Percentiles rank a stretch among this genome's conserved stretches.
Conservation (phyloP, 1,140 invertebrate genomes). For the Nasonia giraulti region DNA sequence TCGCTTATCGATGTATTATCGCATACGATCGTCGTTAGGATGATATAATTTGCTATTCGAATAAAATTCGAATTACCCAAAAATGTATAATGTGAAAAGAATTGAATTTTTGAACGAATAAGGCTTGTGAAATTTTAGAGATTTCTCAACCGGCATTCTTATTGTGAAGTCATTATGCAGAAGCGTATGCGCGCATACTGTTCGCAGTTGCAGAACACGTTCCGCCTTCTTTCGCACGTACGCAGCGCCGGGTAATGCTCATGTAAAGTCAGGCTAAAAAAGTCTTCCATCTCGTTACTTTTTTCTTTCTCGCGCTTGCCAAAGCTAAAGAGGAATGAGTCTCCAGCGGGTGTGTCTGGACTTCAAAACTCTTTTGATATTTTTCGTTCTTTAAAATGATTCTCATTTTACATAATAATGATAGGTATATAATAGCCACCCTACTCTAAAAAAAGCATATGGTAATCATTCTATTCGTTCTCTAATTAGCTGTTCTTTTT, state of each 20-base stretch:
- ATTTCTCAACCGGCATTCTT: background rate
- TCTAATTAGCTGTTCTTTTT: too few relatives aligned
- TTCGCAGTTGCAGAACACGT: background rate
- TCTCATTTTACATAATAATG: background rate
- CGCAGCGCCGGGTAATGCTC: background rate
- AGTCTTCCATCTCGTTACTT: background rate
- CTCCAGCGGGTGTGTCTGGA: background rate
- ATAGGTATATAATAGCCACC: too few relatives aligned
- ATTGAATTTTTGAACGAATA: too few relatives aligned
- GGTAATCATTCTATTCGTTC: too few relatives aligned
- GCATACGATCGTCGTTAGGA: too few relatives aligned
- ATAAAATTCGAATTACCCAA: too few relatives aligned
- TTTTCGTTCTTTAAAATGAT: background rate
- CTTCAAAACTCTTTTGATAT: background rate
- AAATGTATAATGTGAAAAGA: too few relatives aligned
- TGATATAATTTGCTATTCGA: too few relatives aligned
- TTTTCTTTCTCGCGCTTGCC: background rate
- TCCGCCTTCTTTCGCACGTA: background rate
- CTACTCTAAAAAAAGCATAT: too few relatives aligned
- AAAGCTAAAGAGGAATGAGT: too few relatives aligned
- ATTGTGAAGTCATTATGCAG: background rate
- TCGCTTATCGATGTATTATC: background rate
- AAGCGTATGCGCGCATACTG: background rate
- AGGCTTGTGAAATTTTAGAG: too few relatives aligned
- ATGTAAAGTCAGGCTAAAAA: slow-evolving; percentile 6